Evolutionary conservation across 92 coral and sea anemone species (phyloP), one percentile per base, ranked within the genome.

Genomic region (Epizoanthus ramosus): DNA sequence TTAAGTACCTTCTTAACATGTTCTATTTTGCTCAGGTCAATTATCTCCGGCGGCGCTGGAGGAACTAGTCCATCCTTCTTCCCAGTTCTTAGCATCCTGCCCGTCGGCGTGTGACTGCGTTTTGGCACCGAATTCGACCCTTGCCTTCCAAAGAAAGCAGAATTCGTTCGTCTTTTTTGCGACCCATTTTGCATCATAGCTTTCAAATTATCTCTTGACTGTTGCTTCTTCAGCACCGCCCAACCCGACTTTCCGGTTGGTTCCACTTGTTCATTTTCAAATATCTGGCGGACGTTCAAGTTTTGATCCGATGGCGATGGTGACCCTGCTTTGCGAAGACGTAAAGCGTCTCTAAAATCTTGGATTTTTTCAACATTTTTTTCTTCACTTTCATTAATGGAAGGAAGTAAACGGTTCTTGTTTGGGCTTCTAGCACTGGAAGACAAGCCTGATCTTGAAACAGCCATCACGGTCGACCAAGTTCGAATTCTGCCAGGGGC

Each of bases 311-410:
- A 25, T n/a, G 19, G 43, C 21, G 75, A 25, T n/a, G 19, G 43
- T 21, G 59, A 4, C n/a, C 45, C 75, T 3, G 57, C 75, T 14
- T 45, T 45, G 1, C 23, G 28, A n/a, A 71, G 75, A 1, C 21
- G 52, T 16, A 71, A 71, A n/a, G 75, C 33, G 57, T 71, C 75
- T 56, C 75, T 71, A 19, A 71, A 41, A 37, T 71, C 75, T 45
- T 71, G 75, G 17, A 71, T 47, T 47, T 41, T 71, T 14, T 71
- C 75, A 15, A 6, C 33, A 24, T 19, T 41, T 71, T 71, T 71
- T 71, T 47, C 75, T 21, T 71, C 75, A n/a, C 43, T 71, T 39
- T 71, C 75, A 8, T 43, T 39, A 23, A 71, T 71, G 17, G 75
- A 43, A 71, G 75, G 75, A 9, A 71, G 75, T 19, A 71, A 71